phyloP scores from a whole-genome alignment of 2,888 invertebrate species.

The Ferdinandea cuprea region DNA sequence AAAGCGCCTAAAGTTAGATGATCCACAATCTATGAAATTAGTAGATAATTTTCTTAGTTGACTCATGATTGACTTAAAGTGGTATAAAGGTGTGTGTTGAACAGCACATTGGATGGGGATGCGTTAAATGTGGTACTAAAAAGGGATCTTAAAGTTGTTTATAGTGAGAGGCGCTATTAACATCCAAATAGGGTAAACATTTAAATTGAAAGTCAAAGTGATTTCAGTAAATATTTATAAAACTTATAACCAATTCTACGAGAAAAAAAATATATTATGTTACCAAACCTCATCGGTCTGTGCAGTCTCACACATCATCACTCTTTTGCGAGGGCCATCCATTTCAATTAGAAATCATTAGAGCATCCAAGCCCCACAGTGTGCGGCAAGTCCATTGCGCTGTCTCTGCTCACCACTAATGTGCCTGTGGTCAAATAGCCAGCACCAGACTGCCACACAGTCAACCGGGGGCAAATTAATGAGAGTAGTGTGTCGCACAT shows the following conservation, averaged over 20 bases:
- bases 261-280: neutral
- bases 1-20: neutral
- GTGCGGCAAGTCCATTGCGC: neutral
- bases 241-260: no score
- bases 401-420: neutral
- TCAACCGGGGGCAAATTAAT: constrained; percentile 12
- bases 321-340: constrained; percentile 2
- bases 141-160: no score
- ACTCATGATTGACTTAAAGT: constrained; percentile 11
- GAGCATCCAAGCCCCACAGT: neutral
- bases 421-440: no score
- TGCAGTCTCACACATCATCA: neutral
- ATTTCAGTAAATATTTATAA: no score
- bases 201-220: no score
- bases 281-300: neutral
- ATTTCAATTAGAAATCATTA: constrained; percentile 27
- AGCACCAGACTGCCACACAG: constrained; percentile 4
- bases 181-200: no score
- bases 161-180: no score
- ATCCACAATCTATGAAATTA: neutral
- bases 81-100: neutral
- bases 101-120: no score
- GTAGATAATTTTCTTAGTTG: no score
- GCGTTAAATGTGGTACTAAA: no score
- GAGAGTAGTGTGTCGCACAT: constrained; percentile 42